phyloP scores from a whole-genome alignment of 2,888 invertebrate species.

The Hemaris fuciformis region DNA sequence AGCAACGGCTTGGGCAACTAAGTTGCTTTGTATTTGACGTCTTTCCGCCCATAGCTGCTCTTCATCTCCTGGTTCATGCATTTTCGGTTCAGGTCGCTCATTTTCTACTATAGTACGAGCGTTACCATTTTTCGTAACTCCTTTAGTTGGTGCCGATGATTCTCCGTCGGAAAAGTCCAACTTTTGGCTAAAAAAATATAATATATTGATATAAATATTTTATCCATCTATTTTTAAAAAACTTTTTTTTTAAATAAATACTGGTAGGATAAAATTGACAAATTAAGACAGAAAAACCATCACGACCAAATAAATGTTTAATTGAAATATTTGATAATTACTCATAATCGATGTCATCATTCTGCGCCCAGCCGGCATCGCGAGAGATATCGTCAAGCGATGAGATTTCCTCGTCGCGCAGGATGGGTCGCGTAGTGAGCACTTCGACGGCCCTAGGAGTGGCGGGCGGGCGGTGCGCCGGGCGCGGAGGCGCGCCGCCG shows the following conservation, averaged over 20 bases:
- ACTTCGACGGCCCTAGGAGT: constrained; percentile 82
- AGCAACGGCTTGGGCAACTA: constrained; percentile 90
- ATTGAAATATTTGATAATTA: constrained; percentile 55
- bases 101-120: constrained; percentile 57
- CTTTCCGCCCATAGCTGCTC: constrained; percentile 86
- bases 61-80: constrained; percentile 66
- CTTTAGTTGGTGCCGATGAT: constrained; percentile 61
- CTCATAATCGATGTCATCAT: constrained; percentile 97
- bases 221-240: too few relatives aligned
- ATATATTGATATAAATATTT: not conserved
- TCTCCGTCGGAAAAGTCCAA: constrained; percentile 97
- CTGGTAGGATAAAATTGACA: too few relatives aligned
- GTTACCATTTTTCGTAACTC: constrained; percentile 52
- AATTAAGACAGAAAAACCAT: not conserved
- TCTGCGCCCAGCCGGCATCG: constrained; percentile 95
- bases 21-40: constrained; percentile 85
- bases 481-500: constrained; percentile 37
- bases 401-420: constrained; percentile 95
- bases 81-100: constrained; percentile 64
- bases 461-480: constrained; percentile 50
- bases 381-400: constrained; percentile 95
- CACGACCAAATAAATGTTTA: too few relatives aligned
- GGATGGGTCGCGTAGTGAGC: constrained; percentile 90
- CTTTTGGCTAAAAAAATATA: constrained; percentile 85
- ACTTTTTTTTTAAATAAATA: too few relatives aligned